Evolutionary conservation across 92 coral and sea anemone genomes (phyloP).

Genomic region (Parazoanthus darwini): DNA sequence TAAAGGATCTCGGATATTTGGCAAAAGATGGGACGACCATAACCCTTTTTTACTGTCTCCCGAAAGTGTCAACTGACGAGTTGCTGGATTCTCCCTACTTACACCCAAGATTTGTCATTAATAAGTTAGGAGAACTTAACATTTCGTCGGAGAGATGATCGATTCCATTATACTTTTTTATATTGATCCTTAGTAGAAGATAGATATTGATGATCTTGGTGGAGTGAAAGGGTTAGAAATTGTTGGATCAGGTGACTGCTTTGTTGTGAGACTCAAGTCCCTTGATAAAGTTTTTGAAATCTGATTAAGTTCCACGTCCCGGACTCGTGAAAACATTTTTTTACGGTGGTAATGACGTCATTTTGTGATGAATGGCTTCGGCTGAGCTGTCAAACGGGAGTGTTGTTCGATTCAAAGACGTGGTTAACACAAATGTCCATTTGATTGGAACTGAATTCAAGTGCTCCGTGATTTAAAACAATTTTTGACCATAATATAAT

Average conservation of each 20-base stretch:
- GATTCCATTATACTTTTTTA: too few relatives aligned
- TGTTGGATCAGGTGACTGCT: not conserved
- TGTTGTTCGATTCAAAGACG: not conserved
- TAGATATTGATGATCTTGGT: too few relatives aligned
- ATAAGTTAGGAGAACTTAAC: too few relatives aligned
- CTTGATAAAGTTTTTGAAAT: too few relatives aligned
- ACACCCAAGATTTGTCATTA: too few relatives aligned
- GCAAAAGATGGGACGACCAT: not conserved
- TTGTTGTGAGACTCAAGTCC: constrained; percentile 1
- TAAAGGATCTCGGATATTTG: too few relatives aligned
- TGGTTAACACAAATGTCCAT: not conserved
- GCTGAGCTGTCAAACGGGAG: not conserved
- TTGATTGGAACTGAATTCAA: not conserved
- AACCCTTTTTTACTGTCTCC: not conserved
- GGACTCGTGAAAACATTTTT: not conserved
- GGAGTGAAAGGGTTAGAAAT: not conserved
- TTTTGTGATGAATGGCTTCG: not conserved
- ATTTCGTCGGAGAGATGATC: too few relatives aligned
- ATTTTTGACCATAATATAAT: not conserved
- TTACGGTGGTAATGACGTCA: not conserved
- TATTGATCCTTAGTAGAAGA: too few relatives aligned
- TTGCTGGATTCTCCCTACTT: too few relatives aligned
- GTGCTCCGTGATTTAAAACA: too few relatives aligned
- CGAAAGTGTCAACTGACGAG: too few relatives aligned
- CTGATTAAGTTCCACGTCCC: too few relatives aligned